Evolutionary conservation across 2,888 invertebrate genomes (phyloP).

Genomic region (Colletes collaris): DNA sequence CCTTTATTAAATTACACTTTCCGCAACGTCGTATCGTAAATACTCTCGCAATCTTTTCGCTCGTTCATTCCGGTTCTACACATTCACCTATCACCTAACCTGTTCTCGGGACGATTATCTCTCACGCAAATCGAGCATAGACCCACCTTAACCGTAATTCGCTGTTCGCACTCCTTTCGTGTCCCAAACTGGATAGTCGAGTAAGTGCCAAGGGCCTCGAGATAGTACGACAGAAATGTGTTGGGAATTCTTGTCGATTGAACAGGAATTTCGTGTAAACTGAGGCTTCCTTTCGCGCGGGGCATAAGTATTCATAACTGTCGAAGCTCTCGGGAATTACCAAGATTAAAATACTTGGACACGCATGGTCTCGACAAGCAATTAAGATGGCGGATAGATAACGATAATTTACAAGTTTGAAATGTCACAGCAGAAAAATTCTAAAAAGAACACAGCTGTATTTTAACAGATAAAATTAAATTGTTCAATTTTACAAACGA

Average conservation of each 20-base stretch:
- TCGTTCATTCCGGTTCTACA: constrained; percentile 49
- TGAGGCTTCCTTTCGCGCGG: background rate
- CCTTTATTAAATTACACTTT: constrained; percentile 46
- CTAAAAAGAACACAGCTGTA: too few relatives aligned
- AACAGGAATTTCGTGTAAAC: constrained; percentile 28
- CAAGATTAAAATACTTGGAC: too few relatives aligned
- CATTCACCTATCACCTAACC: constrained; percentile 56
- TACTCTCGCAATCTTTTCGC: constrained; percentile 47
- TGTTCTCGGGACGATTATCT: constrained; percentile 61
- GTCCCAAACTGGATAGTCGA: constrained; percentile 50
- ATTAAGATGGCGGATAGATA: too few relatives aligned
- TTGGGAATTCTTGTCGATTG: constrained; percentile 23
- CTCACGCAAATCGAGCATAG: constrained; percentile 69
- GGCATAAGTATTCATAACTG: background rate
- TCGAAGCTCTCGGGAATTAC: background rate
- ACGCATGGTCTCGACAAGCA: too few relatives aligned
- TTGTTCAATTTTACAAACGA: too few relatives aligned
- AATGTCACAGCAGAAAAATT: too few relatives aligned
- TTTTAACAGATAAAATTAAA: too few relatives aligned
- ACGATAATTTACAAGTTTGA: too few relatives aligned
- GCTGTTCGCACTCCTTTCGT: constrained; percentile 35
- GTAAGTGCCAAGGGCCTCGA: constrained; percentile 37
- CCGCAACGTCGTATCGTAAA: constrained; percentile 28
- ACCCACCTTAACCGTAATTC: constrained; percentile 61
- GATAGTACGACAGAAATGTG: constrained; percentile 23